A percentile compares a stretch with the other conserved stretches of the same genome.
These are phyloP conservation scores for Agrochola lychnidis DNA, from an alignment of 2,888 invertebrate genomes.

Conservation along the genomic window DNA sequence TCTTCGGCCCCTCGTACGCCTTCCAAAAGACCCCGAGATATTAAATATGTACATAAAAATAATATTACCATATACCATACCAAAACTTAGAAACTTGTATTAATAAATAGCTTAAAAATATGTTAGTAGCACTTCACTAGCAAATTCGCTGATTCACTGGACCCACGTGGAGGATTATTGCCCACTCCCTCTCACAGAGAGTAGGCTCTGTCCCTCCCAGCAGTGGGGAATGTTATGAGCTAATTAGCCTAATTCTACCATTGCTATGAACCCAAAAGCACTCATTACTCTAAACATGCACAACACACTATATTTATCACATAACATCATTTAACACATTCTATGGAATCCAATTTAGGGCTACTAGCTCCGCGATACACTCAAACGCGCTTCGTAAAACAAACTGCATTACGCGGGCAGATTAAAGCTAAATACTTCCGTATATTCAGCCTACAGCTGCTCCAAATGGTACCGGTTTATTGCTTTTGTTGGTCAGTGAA, in stretches of 20 bases:
- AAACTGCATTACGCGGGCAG: conserved; percentile 23
- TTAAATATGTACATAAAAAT: no score
- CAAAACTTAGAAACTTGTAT: no score
- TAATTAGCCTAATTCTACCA: no score
- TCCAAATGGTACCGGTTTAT: conserved; percentile 48
- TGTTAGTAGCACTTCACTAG: no score
- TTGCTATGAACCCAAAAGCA: background rate
- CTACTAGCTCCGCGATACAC: background rate
- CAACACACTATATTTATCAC: background rate
- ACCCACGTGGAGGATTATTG: no score
- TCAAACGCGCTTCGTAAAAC: conserved; percentile 21
- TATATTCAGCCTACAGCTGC: conserved; percentile 46
- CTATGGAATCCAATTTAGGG: conserved; percentile 42
- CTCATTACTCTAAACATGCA: background rate
- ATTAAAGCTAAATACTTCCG: conserved; percentile 52
- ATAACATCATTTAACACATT: conserved; percentile 19
- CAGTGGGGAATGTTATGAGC: background rate
- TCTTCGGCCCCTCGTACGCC: no score
- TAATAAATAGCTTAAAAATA: no score
- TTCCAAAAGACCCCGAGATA: no score
- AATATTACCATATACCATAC: no score
- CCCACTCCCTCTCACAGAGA: no score
- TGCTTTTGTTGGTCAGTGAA: conserved; percentile 42
- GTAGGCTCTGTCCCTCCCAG: background rate
- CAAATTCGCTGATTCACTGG: no score